Evolutionary conservation across 30 jellyfish, hydroid and myxozoan genomes (phyloP).

Genomic region (Cassiopea xamachana): DNA sequence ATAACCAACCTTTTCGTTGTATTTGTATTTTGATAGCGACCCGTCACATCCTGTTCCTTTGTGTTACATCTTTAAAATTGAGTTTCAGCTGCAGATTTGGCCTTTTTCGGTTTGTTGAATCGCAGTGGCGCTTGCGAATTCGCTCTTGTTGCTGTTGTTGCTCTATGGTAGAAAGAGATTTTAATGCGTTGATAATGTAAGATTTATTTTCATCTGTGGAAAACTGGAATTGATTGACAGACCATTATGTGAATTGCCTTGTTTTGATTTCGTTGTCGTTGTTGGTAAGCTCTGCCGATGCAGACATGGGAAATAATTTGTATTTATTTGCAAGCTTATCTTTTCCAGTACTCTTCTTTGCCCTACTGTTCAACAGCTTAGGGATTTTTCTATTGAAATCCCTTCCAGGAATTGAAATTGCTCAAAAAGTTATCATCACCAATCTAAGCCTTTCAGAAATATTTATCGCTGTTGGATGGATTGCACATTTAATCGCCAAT

Average conservation of each 20-base stretch:
- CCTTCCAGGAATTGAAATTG: slow-evolving; percentile 10
- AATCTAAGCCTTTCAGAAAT: slow-evolving; percentile 56
- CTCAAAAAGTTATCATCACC: slow-evolving; percentile 34
- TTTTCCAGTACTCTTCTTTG: not conserved
- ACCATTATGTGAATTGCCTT: not conserved
- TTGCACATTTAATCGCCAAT: slow-evolving; percentile 25
- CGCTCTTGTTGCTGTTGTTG: no score
- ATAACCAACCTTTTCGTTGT: not conserved
- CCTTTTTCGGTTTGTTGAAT: no score
- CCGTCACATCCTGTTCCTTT: not conserved
- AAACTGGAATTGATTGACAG: no score
- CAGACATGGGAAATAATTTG: not conserved
- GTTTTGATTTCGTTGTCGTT: not conserved
- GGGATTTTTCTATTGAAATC: slow-evolving; percentile 25
- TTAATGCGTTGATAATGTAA: no score
- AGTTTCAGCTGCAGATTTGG: not conserved
- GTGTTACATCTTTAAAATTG: not conserved
- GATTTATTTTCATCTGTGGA: no score
- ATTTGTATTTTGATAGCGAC: not conserved
- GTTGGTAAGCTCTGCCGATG: not conserved
- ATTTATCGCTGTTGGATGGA: slow-evolving; percentile 55
- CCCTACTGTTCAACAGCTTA: slow-evolving; percentile 38
- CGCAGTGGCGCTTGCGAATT: no score
- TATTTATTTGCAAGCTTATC: not conserved
- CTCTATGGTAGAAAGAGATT: no score